These are phyloP conservation scores for Gracilinanus agilis DNA, from an alignment of 2,113 vertebrate species.

Conservation along the genomic window DNA sequence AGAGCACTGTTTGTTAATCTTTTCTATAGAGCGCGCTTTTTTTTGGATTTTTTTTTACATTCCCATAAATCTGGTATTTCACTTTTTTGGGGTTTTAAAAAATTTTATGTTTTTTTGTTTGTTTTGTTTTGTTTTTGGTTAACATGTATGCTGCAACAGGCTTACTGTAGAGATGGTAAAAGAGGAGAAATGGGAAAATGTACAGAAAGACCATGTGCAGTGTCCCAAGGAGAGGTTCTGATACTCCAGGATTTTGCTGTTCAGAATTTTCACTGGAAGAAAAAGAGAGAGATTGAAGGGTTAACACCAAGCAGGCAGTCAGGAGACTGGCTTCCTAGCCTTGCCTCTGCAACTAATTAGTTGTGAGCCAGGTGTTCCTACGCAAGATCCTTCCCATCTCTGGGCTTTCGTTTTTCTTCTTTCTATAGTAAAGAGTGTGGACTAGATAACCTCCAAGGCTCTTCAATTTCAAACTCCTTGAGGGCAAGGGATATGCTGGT, in stretches of 20 bases:
- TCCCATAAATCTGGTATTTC: slow-evolving; percentile 79
- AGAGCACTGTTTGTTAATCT: slow-evolving; percentile 82
- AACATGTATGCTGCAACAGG: slow-evolving; percentile 92
- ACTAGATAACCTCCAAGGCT: not conserved
- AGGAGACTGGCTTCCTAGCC: slow-evolving; percentile 25
- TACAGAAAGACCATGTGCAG: slow-evolving; percentile 91
- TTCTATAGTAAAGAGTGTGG: not conserved
- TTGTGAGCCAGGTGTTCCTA: not conserved
- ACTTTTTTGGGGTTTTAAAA: not conserved
- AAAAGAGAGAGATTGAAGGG: slow-evolving; percentile 56
- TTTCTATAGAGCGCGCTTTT: slow-evolving; percentile 81
- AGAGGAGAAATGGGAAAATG: slow-evolving; percentile 86
- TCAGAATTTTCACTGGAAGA: slow-evolving; percentile 91
- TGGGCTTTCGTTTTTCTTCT: slow-evolving; percentile 31
- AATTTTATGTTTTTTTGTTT: slow-evolving; percentile 53
- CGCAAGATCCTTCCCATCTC: slow-evolving; percentile 23
- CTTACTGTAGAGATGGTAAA: slow-evolving; percentile 94
- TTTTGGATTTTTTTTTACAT: slow-evolving; percentile 82
- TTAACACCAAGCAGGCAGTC: slow-evolving; percentile 43
- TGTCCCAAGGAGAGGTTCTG: slow-evolving; percentile 91
- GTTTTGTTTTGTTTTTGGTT: slow-evolving; percentile 85
- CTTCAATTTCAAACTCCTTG: not conserved
- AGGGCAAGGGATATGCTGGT: not conserved
- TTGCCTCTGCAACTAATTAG: slow-evolving; percentile 21
- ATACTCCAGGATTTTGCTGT: slow-evolving; percentile 89